A percentile compares a stretch with the other conserved stretches of the same genome.
phyloP scores from a whole-genome alignment of 2,888 invertebrate genomes.

The Chalcosyrphus nemorum region DNA sequence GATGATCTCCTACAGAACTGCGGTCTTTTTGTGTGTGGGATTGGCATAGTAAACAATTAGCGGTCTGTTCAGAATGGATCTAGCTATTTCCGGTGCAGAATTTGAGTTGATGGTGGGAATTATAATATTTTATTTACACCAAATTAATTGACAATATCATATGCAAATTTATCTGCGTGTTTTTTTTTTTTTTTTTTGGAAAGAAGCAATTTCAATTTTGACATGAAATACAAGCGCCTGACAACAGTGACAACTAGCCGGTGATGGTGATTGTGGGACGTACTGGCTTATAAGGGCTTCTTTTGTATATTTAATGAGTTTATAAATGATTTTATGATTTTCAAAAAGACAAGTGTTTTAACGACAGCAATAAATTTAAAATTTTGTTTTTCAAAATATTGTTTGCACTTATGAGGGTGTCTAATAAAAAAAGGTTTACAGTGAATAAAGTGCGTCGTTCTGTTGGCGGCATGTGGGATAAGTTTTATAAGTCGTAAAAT shows the following conservation, averaged over 20 bases:
- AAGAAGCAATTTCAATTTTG: too few relatives aligned
- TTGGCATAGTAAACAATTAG: slow-evolving; percentile 11
- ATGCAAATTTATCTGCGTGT: slow-evolving; percentile 3
- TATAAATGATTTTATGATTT: slow-evolving; percentile 2
- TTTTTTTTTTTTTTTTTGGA: too few relatives aligned
- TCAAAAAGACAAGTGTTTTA: not conserved
- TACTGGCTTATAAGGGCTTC: not conserved
- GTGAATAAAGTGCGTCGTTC: not conserved
- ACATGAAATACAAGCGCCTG: not conserved
- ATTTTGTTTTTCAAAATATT: not conserved
- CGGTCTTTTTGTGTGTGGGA: not conserved
- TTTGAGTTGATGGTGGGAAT: not conserved
- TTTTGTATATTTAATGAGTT: slow-evolving; percentile 2
- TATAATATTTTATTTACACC: not conserved
- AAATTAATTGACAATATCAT: not conserved
- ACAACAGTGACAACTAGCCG: slow-evolving; percentile 9
- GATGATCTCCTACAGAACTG: not conserved
- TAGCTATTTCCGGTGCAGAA: slow-evolving; percentile 36
- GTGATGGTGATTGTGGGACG: not conserved
- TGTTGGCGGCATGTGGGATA: not conserved
- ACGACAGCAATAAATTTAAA: slow-evolving; percentile 1
- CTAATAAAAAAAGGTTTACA: not conserved
- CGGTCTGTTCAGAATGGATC: slow-evolving; percentile 3
- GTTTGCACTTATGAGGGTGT: not conserved
- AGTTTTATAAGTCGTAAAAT: not conserved